Base-by-base conservation (phyloP, 2,113 vertebrate species). In the Hyla sarda region DNA sequence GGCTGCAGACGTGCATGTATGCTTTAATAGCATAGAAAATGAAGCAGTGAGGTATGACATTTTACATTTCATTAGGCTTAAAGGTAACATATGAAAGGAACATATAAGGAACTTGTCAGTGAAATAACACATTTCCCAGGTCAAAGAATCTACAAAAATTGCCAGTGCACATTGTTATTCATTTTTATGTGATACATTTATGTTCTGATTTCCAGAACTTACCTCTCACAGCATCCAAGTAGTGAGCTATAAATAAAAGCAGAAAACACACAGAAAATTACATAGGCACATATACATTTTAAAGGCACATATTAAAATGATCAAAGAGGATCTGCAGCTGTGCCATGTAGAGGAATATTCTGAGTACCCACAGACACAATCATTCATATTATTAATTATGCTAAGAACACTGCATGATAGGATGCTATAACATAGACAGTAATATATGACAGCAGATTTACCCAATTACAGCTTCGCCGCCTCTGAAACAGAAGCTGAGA, bases 141-240 rank as follows among this genome's bases (percentile, higher is more conserved):
- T 21, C 23, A 73, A 45, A 41, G 14, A 5, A 17, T n/a, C 34
- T 73, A 21, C 21, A 45, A 21, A 45, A 23, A 48, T 48, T 48
- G 5, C n/a, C 48, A 25, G 48, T n/a, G 23, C 37, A 71, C 1
- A 4, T 48, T 48, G 37, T 17, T 21, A 5, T 12, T 19, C 37
- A 4, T 48, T 13, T 48, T 48, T 48, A 4, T 48, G 12, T 48
- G 47, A 48, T 48, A 13, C 47, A 48, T 13, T 48, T 48, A 10
- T 1, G 47, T 13, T n/a, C 16, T 74, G 23, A 32, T 77, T 54
- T 13, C 25, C 23, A 73, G 32, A 14, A 86, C 92, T 93, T 94
- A 95, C 93, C 93, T 95, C 90, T 89, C 87, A 94, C 93, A 86
- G 94, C 94, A 92, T 95, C 94, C 93, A 94, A 92, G 90, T 94